These are phyloP conservation scores for Ursus arctos DNA, from an alignment of 2,113 vertebrate species.

Conservation along the genomic window DNA sequence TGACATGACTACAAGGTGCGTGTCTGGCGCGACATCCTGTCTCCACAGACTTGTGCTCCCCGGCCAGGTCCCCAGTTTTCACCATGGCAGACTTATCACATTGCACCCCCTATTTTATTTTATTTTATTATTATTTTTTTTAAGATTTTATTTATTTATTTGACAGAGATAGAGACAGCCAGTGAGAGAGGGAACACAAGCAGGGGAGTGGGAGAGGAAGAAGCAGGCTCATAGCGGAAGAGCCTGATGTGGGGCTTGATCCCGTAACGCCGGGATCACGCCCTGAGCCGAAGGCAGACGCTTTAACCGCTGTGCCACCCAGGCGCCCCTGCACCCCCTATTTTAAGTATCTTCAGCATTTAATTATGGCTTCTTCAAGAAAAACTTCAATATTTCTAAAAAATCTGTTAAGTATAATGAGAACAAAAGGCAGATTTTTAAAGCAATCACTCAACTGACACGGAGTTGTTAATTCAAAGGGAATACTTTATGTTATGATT, in stretches of 20 bases:
- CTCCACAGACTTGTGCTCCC: background rate
- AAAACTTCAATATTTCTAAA: constrained; percentile 48
- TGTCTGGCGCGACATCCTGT: background rate
- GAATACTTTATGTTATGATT: constrained; percentile 59
- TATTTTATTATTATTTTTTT: too few relatives aligned
- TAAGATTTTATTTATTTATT: too few relatives aligned
- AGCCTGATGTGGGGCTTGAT: too few relatives aligned
- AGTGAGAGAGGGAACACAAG: too few relatives aligned
- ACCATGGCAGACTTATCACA: background rate
- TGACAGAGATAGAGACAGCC: too few relatives aligned
- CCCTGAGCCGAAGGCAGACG: too few relatives aligned
- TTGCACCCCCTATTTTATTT: background rate
- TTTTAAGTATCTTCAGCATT: background rate
- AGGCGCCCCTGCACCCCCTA: background rate
- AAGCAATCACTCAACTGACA: constrained; percentile 63
- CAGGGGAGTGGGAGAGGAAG: too few relatives aligned
- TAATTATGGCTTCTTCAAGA: constrained; percentile 50
- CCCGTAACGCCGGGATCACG: too few relatives aligned
- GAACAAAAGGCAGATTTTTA: constrained; percentile 67
- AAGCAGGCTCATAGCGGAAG: too few relatives aligned
- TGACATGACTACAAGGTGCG: background rate
- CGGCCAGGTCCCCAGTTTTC: background rate
- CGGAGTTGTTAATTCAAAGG: constrained; percentile 48
- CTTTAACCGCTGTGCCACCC: too few relatives aligned
- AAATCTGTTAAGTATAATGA: constrained; percentile 41